Evolutionary conservation across 2,113 vertebrate species (phyloP).

Genomic region (Ardeotis arabs): DNA sequence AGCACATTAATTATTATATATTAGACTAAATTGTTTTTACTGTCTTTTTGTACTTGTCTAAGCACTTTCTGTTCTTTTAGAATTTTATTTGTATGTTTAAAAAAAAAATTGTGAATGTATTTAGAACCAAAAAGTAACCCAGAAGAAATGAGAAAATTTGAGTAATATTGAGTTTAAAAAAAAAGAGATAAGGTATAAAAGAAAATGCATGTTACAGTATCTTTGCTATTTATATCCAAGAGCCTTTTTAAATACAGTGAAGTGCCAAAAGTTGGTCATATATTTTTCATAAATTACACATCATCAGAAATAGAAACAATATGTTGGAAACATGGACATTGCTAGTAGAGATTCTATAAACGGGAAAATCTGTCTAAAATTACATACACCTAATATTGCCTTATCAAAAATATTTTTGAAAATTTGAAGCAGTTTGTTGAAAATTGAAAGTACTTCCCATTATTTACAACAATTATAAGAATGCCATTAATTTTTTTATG

Average conservation of each 20-base stretch:
- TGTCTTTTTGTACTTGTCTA: not conserved
- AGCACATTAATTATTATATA: not conserved
- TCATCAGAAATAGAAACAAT: not conserved
- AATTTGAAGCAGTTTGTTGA: not conserved
- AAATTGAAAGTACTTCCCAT: not conserved
- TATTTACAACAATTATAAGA: not conserved
- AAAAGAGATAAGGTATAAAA: not conserved
- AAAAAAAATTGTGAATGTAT: not conserved
- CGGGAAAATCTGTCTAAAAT: not conserved
- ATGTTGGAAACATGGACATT: not conserved
- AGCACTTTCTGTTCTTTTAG: not conserved
- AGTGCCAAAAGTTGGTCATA: not conserved
- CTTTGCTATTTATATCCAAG: not conserved
- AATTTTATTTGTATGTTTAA: not conserved
- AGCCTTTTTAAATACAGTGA: not conserved
- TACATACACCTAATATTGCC: not conserved
- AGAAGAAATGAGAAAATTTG: not conserved
- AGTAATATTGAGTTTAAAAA: not conserved
- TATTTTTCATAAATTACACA: not conserved
- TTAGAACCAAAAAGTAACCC: not conserved
- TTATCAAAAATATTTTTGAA: not conserved
- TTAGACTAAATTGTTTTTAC: not conserved
- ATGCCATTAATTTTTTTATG: not conserved
- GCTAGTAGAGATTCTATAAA: not conserved
- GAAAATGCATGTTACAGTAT: accelerated